A percentile compares a stretch with the other conserved stretches of the same genome.
Evolutionary conservation across 2,113 vertebrate species (phyloP).

Genomic region (Crotalus tigris): DNA sequence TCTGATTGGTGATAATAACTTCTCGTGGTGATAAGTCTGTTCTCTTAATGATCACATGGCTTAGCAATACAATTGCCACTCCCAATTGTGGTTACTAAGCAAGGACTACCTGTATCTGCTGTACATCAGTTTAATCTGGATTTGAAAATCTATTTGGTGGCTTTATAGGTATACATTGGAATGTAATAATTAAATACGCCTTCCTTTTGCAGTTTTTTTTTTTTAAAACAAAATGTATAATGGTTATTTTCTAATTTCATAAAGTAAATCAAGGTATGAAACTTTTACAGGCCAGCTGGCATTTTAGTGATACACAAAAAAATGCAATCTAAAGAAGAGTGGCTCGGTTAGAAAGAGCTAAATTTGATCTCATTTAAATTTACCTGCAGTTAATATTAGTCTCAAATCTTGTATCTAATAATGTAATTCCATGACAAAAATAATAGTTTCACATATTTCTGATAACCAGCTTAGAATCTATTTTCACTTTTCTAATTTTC

Average conservation of each 20-base stretch:
- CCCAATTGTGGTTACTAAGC: background rate
- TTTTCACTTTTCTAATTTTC: background rate
- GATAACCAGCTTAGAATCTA: background rate
- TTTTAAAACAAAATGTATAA: background rate
- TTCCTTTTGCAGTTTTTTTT: background rate
- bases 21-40: background rate
- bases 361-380: background rate
- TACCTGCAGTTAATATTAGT: background rate
- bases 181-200: background rate
- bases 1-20: background rate
- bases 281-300: background rate
- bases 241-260: background rate
- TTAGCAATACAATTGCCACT: background rate
- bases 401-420: background rate
- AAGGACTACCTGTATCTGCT: background rate
- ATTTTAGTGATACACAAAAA: background rate
- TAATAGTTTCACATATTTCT: background rate
- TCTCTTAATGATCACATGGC: background rate
- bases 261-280: background rate
- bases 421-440: background rate
- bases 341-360: background rate
- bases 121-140: background rate
- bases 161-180: background rate
- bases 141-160: background rate
- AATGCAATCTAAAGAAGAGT: background rate